Evolutionary conservation across 2,888 invertebrate species (phyloP), one percentile per base, ranked within the genome.

Genomic region (Ephialtes manifestator): DNA sequence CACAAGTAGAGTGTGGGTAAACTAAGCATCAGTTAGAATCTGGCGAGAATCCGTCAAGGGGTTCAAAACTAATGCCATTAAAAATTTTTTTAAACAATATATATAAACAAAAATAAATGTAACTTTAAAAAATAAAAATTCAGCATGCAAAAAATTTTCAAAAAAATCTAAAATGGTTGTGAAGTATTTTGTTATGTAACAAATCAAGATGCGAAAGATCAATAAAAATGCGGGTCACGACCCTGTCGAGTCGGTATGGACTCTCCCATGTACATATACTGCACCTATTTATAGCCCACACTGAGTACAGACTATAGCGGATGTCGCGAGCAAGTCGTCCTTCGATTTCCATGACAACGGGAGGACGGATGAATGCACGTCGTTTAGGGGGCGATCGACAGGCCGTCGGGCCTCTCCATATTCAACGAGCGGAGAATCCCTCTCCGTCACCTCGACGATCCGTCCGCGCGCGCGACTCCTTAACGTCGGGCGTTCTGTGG

Each of bases 361-460:
- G 78, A 84, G 75, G 77, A 85, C 74, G 84, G 80, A 77, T 88
- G 85, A 88, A 88, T 88, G 89, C 87, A 80, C 84, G 91, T 91
- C 91, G 90, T 91, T 90, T 90, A 90, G 89, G 91, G 85, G 89
- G 86, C 91, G 91, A 91, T 91, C 90, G 90, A 91, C 90, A 90
- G 89, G 87, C 90, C 90, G 87, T 86, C 65, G 88, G 89, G 88
- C 84, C 85, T 79, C 90, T 90, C 88, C 90, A 91, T 90, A 90
- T 90, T 90, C 90, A 90, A 91, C 90, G 90, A 89, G 76, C 63
- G 86, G 81, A 87, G 89, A 90, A 75, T 89, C 88, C 86, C 89
- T 87, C 81, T 85, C 89, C 89, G 89, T 91, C 90, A 89, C 87
- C 84, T 71, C 70, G 48, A 72, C 71, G 70, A 80, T 53, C 78